Base-by-base conservation (phyloP, 2,113 vertebrate genomes). In the Camelus dromedarius region DNA sequence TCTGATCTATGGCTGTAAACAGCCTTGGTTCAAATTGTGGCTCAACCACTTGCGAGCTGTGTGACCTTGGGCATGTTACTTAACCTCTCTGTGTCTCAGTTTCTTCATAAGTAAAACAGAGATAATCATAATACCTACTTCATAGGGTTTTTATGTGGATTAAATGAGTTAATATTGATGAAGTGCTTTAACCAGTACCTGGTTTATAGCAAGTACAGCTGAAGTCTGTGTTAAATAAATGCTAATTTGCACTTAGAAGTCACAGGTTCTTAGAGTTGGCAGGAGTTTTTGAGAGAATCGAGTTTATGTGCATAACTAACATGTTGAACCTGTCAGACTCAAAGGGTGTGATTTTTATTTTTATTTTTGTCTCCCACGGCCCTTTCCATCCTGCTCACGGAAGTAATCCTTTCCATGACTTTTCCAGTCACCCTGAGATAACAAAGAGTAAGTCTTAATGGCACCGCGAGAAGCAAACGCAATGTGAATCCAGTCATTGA, bases 21-120 rank as follows among this genome's bases (percentile, higher is more conserved):
- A 32, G 89, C 62, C 3, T 89, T 81, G 48, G 32, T 93, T 93
- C 91, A 95, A 76, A 95, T 89, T 88, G 20, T 46, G 62, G 12
- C 32, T 92, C 56, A 62, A 26, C 42, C 26, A 73, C n/a, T 76
- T 89, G 52, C 30, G 92, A 48, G 22, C 64, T 88, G 14, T 94
- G 69, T 89, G 50, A 35, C 48, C 35, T 92, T 75, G n/a, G 60
- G 32, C 54, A 72, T 66, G 5, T 84, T 64, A 70, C 48, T 64
- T 83, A 89, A 70, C n/a, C 18, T 75, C 15, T 80, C 18, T 89
- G 81, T 77, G 5, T 28, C 50, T 90, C 56, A 42, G 32, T 69
- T 88, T 73, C 67, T 64, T 88, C 72, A 20, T 64, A 81, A 82
- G 58, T 87, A 58, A 86, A 90, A 89, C 52, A 28, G 75, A 83